A percentile compares a stretch with the other conserved stretches of the same genome.
Evolutionary conservation across 1,140 invertebrate species (phyloP).

Genomic region (Myzus persicae): DNA sequence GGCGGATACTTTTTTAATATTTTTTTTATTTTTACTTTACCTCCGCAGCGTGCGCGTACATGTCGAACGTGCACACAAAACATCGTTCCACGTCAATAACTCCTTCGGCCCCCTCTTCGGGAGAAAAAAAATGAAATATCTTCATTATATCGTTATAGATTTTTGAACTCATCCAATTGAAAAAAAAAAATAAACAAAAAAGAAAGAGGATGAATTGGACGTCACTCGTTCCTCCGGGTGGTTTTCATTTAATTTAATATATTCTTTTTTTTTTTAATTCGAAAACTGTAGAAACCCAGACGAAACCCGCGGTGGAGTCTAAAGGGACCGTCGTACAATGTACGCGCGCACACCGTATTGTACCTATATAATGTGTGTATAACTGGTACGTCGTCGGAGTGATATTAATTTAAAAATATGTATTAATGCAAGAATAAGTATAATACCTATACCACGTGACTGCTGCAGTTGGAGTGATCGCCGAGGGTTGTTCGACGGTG

Average conservation of each 20-base stretch:
- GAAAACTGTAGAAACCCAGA: conserved; percentile 38
- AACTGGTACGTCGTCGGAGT: conserved; percentile 6
- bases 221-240: background rate
- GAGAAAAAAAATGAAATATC: conserved; percentile 35
- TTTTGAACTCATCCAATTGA: conserved; percentile 56
- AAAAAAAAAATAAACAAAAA: background rate
- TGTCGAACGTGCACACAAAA: conserved; percentile 42
- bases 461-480: background rate
- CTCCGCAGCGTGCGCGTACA: background rate
- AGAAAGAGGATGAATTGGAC: conserved; percentile 22
- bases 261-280: conserved; percentile 40
- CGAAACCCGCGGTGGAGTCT: background rate
- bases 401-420: conserved; percentile 26
- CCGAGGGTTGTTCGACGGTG: conserved; percentile 3
- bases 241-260: background rate
- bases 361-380: background rate
- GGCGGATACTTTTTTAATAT: conserved; percentile 40
- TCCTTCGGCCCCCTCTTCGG: conserved; percentile 12
- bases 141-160: conserved; percentile 57
- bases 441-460: background rate
- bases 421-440: background rate
- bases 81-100: conserved; percentile 55
- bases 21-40: background rate
- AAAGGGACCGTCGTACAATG: conserved; percentile 10
- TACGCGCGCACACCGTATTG: too few species aligned